Conservation (phyloP, 53 echinoderm and acorn worm genomes). For the Echinometra lucunter region DNA sequence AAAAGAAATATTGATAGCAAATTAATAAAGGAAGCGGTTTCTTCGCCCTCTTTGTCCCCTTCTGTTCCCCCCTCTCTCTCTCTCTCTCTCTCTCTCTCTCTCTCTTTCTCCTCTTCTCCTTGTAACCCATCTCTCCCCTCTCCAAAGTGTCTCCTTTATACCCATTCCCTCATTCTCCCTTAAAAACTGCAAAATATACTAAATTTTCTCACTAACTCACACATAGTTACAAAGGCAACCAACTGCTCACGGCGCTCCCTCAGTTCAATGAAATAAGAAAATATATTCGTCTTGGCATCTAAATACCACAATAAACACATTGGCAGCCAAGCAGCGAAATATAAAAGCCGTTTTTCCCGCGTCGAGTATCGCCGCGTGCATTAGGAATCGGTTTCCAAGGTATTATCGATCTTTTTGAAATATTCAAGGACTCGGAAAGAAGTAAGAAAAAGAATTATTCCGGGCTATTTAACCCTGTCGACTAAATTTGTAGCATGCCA, state of each 20-base stretch:
- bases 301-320: background rate
- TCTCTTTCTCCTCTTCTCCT: too few species aligned
- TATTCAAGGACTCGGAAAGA: background rate
- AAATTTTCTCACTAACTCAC: background rate
- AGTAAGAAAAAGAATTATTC: background rate
- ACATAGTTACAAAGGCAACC: background rate
- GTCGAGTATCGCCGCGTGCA: background rate
- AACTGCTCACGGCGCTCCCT: background rate
- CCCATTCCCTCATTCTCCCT: background rate
- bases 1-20: too few species aligned
- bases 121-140: too few species aligned
- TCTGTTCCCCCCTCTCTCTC: too few species aligned
- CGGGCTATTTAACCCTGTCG: background rate
- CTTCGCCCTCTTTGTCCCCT: too few species aligned
- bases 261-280: background rate
- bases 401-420: background rate
- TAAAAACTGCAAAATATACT: background rate
- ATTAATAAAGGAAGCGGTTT: too few species aligned
- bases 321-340: background rate
- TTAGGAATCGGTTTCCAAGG: background rate
- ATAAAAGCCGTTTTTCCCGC: background rate
- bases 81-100: background rate
- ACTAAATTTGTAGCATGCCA: background rate
- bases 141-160: background rate
- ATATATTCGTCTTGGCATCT: conserved; percentile 14